Percentiles rank a stretch among this genome's conserved stretches.
phyloP scores from a whole-genome alignment of 2,113 vertebrate species.

The Sapayoa aenigma region DNA sequence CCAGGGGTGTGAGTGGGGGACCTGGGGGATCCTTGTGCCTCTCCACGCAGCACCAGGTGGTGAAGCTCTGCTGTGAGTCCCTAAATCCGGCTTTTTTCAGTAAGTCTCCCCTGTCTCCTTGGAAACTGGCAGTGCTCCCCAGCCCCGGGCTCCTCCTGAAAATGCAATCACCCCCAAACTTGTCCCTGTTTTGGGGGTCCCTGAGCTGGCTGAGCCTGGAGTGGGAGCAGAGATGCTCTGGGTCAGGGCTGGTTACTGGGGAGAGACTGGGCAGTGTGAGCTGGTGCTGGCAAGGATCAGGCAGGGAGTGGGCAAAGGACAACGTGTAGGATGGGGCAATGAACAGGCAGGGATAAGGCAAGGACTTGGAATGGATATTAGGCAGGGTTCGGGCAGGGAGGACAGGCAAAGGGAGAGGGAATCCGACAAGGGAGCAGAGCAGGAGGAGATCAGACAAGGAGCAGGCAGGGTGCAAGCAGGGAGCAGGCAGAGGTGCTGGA shows the following conservation, averaged over 20 bases:
- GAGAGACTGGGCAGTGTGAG: background rate
- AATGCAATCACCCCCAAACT: background rate
- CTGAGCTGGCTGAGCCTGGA: background rate
- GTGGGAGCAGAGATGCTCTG: background rate
- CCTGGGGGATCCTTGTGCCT: background rate
- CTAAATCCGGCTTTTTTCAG: background rate
- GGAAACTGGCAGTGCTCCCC: constrained; percentile 18
- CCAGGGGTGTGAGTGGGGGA: background rate
- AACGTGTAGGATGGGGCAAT: background rate
- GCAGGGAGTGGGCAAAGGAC: background rate
- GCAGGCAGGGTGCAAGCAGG: background rate
- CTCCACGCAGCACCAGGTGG: background rate
- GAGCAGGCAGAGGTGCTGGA: background rate
- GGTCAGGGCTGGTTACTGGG: background rate
- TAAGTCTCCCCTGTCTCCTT: background rate
- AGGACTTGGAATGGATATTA: too few relatives aligned
- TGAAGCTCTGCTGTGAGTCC: background rate
- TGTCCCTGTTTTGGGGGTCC: background rate
- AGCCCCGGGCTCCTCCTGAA: background rate
- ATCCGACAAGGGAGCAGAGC: background rate
- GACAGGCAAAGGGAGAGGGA: background rate
- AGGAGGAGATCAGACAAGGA: background rate
- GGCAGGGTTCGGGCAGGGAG: background rate
- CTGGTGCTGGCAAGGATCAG: background rate
- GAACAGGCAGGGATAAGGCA: background rate